Base-by-base conservation (phyloP, 2,888 invertebrate genomes). In the Meghimatium bilineatum region DNA sequence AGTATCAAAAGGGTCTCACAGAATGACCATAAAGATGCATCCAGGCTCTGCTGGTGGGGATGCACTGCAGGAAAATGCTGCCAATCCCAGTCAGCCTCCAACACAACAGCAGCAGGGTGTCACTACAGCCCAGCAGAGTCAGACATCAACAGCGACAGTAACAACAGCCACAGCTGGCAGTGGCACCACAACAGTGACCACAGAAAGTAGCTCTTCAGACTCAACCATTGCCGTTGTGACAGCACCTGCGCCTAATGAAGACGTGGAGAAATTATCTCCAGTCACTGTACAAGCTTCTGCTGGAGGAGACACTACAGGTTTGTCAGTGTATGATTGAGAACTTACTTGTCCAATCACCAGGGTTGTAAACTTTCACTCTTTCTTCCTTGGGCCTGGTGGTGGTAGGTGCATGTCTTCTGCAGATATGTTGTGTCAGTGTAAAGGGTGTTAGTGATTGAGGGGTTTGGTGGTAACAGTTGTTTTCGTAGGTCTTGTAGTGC, bases 11-110 rank as follows among this genome's bases (percentile, higher is more conserved):
- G 14, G 63, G 66, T 76, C 66, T 17, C 49, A 14, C 76, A 83
- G 74, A 86, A 93, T 93, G 93, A 93, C 93, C 34, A 92, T 93
- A 82, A 92, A 92, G 78, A 93, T 93, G 93, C 90, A 91, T 84
- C 92, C 92, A 85, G 91, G 91, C 87, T 92, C 92, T 80, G 91
- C 91, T 81, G 92, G 90, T 84, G 93, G 91, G 32, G 93, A 93
- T 86, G 89, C 90, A 75, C 90, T 92, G 26, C 92, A 91, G 85
- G 92, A 92, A 76, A 90, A 89, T 82, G 86, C 82, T 56, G 32
- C 72, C 56, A 81, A 74, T 44, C 75, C 83, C 56, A 80, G 76
- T 49, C 83, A 85, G 66, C 63, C 82, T 78, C 71, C 74, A 17
- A 85, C 84, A 36, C 85, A 75, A 34, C 80, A 83, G 60, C 83